Evolutionary conservation across 2,113 vertebrate genomes (phyloP).

Genomic region (Typhlomys cinereus): DNA sequence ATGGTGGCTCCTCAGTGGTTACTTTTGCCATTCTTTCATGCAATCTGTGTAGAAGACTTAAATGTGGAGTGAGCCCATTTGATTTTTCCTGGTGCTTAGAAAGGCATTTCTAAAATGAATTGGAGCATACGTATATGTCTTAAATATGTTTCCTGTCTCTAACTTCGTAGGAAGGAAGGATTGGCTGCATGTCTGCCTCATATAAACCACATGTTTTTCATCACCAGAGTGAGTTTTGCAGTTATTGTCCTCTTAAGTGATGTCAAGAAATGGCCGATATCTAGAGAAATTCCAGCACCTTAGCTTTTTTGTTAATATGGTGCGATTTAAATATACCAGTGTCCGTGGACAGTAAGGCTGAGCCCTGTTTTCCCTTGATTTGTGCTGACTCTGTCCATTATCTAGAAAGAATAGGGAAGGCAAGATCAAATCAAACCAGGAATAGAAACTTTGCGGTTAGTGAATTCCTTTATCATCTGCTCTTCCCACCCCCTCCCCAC

Average conservation of each 20-base stretch:
- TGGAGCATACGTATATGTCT: neutral
- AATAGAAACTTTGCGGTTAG: constrained; percentile 35
- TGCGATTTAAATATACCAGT: neutral
- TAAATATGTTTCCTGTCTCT: neutral
- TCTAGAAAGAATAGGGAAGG: constrained; percentile 4
- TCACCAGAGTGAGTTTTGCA: constrained; percentile 30
- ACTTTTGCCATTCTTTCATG: neutral
- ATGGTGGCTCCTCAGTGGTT: neutral
- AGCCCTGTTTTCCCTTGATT: neutral
- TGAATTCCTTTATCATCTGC: constrained; percentile 44
- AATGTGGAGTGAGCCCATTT: neutral
- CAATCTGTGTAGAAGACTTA: neutral
- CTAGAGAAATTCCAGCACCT: neutral
- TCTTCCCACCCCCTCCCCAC: neutral
- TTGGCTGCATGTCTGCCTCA: neutral
- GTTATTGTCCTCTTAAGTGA: neutral
- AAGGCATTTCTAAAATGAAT: neutral
- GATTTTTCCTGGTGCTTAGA: neutral
- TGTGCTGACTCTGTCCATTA: neutral
- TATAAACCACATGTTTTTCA: neutral
- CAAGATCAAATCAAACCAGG: constrained; percentile 36
- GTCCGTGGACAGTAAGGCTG: neutral
- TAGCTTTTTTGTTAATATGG: neutral
- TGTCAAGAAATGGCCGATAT: neutral
- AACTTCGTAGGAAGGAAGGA: constrained; percentile 54